Base-by-base conservation (phyloP, 2,797 vertebrate species). In the Selene dorsalis region DNA sequence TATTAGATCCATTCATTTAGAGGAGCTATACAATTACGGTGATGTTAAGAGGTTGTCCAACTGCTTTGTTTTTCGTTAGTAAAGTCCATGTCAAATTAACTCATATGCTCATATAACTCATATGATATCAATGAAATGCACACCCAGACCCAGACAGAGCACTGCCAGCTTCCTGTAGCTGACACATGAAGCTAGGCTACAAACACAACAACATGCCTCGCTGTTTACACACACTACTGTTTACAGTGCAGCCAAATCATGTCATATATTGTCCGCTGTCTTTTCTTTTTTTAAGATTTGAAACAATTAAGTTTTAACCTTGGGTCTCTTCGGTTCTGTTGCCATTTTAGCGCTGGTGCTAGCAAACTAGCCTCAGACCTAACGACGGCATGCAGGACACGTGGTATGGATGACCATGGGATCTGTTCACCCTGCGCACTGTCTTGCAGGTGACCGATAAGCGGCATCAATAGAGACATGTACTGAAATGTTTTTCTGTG, bases 301-400 rank as follows among this genome's bases (percentile, higher is more conserved):
- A 73, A 56, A 1, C 0, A 8, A n/a, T 38, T 12, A 13, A 77
- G 60, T 5, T 26, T n/a, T 63, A 28, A 94, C 93, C 93, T 94
- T 94, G 1, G 18, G 13, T 77, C 92, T 87, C 76, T 94, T 94
- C 17, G 91, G 87, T 30, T 84, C 83, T 26, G 90, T 88, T 62
- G 92, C 91, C 94, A 95, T 95, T 75, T 38, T 43, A 7, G 4
- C 3, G 3, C 32, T 4, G 53, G 9, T 9, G 18, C 24, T 4
- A 10, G n/a, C 6, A 2, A n/a, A 14, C 58, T 75, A 65, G 61
- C 63, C 63, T 6, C 14, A 0, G 38, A 32, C 68, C 75, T 82
- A 73, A 69, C 48, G 4, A 1, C 4, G 45, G 32, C 48, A 57
- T 13, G 63, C 18, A 39, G 68, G 38, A 55, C 60, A 68, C 5